Evolutionary conservation across 2,888 invertebrate species (phyloP).

Genomic region (Tenthredo livida): DNA sequence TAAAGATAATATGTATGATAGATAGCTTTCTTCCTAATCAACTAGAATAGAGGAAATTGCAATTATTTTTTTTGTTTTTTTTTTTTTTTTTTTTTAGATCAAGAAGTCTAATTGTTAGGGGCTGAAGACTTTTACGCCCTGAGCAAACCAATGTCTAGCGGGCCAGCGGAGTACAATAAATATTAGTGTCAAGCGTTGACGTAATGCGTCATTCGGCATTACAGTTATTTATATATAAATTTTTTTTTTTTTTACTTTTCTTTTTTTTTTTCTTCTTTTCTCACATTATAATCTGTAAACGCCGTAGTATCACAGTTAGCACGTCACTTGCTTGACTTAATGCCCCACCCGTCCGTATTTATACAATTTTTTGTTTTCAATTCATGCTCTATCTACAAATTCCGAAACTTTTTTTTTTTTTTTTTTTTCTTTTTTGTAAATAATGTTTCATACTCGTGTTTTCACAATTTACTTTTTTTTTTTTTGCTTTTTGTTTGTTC

Average conservation of each 20-base stretch:
- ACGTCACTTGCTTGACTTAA: constrained; percentile 48
- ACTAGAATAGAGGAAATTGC: constrained; percentile 48
- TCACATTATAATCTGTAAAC: constrained; percentile 40
- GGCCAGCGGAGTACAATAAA: constrained; percentile 38
- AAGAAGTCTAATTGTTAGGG: constrained; percentile 32
- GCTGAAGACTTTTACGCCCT: constrained; percentile 18
- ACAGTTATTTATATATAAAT: constrained; percentile 36
- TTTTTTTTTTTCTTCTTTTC: constrained; percentile 13
- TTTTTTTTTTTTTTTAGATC: neutral
- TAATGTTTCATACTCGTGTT: neutral
- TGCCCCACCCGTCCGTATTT: constrained; percentile 39
- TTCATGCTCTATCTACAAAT: constrained; percentile 50
- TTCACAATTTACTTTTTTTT: neutral
- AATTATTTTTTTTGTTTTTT: constrained; percentile 18
- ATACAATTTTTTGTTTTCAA: constrained; percentile 30
- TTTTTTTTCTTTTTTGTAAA: neutral
- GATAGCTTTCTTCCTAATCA: constrained; percentile 44
- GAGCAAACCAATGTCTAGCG: constrained; percentile 46
- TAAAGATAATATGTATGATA: constrained; percentile 39
- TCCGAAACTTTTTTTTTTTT: constrained; percentile 14
- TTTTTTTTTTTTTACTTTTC: constrained; percentile 1
- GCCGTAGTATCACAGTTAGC: constrained; percentile 54
- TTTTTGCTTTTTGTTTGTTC: neutral
- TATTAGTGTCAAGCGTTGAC: constrained; percentile 43
- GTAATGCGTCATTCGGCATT: constrained; percentile 43